Conservation (phyloP, 2,113 vertebrate genomes). For the Ciconia stormi region DNA sequence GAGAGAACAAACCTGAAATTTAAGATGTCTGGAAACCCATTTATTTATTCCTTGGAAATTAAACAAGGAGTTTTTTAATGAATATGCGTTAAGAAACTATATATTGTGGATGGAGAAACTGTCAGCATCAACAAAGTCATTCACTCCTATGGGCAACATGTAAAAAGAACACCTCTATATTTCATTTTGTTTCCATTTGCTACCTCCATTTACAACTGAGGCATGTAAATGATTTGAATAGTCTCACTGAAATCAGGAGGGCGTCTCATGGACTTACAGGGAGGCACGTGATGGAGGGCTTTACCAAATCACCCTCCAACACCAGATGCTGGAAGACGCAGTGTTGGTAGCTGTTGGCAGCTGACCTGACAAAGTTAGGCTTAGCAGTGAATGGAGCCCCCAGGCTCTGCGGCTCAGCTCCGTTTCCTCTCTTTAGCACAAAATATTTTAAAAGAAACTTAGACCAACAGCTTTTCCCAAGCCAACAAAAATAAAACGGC, state of each 20-base stretch:
- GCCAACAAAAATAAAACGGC: background rate
- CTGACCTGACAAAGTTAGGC: slow-evolving; percentile 1
- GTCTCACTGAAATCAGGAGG: background rate
- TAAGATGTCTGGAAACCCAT: background rate
- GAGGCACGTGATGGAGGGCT: background rate
- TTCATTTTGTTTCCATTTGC: background rate
- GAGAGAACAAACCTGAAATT: background rate
- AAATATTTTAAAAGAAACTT: slow-evolving; percentile 42
- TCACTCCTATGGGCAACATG: background rate
- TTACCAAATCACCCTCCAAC: background rate
- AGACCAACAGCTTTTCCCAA: background rate
- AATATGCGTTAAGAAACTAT: background rate
- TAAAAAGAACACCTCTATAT: background rate
- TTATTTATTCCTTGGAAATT: background rate
- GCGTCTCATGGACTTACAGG: background rate
- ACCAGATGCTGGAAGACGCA: background rate
- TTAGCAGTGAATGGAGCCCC: background rate
- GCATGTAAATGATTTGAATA: background rate
- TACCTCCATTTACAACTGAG: background rate
- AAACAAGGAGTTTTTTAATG: background rate
- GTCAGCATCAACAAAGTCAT: background rate
- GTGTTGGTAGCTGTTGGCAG: background rate
- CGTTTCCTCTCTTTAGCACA: background rate
- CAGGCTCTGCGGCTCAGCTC: background rate
- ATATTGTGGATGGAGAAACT: background rate